Evolutionary conservation across 2,888 invertebrate genomes (phyloP).

Genomic region (Apodemia mormo): DNA sequence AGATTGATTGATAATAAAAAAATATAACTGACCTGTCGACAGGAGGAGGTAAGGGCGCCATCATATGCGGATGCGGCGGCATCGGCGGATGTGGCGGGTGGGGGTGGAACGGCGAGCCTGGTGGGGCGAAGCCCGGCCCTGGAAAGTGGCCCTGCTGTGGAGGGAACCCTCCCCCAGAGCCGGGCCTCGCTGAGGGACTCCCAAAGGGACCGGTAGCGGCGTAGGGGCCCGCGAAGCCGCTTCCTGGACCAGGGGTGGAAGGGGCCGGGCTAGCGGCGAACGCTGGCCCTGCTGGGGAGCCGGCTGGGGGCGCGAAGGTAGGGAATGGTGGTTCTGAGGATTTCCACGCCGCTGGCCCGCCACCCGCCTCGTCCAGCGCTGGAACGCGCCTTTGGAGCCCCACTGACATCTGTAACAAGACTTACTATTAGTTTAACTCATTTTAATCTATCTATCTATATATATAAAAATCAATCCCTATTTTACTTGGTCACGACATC

Average conservation of each 20-base stretch:
- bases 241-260: slow-evolving; percentile 88
- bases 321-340: slow-evolving; percentile 86
- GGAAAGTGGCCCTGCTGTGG: slow-evolving; percentile 86
- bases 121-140: slow-evolving; percentile 88
- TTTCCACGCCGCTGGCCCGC: slow-evolving; percentile 86
- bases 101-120: slow-evolving; percentile 90
- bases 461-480: too few relatives aligned
- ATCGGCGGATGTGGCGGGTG: slow-evolving; percentile 94
- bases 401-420: slow-evolving; percentile 77
- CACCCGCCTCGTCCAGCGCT: slow-evolving; percentile 73
- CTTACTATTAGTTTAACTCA: too few relatives aligned
- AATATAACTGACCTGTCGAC: slow-evolving; percentile 86
- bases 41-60: slow-evolving; percentile 86
- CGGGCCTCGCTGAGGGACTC: slow-evolving; percentile 85
- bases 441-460: too few relatives aligned
- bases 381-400: slow-evolving; percentile 92
- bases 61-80: slow-evolving; percentile 84
- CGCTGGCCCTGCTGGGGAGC: slow-evolving; percentile 86
- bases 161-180: slow-evolving; percentile 92
- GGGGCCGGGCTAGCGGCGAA: slow-evolving; percentile 86
- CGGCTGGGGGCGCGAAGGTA: slow-evolving; percentile 90
- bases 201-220: slow-evolving; percentile 85
- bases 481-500: too few relatives aligned
- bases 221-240: slow-evolving; percentile 86
- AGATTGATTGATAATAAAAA: too few relatives aligned